These are phyloP conservation scores for Aegotheles bennettii DNA, from an alignment of 2,113 vertebrate species.

Conservation along the genomic window DNA sequence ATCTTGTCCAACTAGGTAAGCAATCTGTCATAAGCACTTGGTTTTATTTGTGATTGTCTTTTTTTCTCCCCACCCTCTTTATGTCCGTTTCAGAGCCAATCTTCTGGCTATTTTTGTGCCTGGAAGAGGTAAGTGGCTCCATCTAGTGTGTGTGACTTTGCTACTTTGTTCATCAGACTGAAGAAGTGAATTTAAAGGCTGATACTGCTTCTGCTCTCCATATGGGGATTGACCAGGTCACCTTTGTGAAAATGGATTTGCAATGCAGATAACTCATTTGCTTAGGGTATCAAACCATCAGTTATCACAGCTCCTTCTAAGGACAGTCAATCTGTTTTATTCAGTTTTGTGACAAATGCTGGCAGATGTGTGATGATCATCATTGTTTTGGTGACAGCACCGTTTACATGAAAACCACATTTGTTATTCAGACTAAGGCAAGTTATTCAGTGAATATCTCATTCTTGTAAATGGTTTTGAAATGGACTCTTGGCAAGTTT, in stretches of 20 bases:
- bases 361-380: slow-evolving; percentile 55
- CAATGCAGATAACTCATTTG: slow-evolving; percentile 45
- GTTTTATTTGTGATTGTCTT: background rate
- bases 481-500: background rate
- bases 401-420: slow-evolving; percentile 63
- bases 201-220: background rate
- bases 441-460: slow-evolving; percentile 9
- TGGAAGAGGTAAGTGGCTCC: slow-evolving; percentile 51
- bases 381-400: slow-evolving; percentile 28
- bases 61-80: background rate
- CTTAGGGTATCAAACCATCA: slow-evolving; percentile 45
- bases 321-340: slow-evolving; percentile 30
- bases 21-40: background rate
- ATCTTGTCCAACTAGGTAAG: slow-evolving; percentile 92
- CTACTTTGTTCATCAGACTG: background rate
- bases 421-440: slow-evolving; percentile 66
- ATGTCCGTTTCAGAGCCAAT: background rate
- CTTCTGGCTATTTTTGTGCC: background rate
- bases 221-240: slow-evolving; percentile 29
- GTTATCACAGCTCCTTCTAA: slow-evolving; percentile 35
- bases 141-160: slow-evolving; percentile 47
- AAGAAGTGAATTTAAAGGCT: background rate
- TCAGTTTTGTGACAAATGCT: slow-evolving; percentile 36
- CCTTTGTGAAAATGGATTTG: slow-evolving; percentile 34
- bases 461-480: slow-evolving; percentile 17